Evolutionary conservation across 2,113 vertebrate species (phyloP).

Genomic region (Sterna hirundo): DNA sequence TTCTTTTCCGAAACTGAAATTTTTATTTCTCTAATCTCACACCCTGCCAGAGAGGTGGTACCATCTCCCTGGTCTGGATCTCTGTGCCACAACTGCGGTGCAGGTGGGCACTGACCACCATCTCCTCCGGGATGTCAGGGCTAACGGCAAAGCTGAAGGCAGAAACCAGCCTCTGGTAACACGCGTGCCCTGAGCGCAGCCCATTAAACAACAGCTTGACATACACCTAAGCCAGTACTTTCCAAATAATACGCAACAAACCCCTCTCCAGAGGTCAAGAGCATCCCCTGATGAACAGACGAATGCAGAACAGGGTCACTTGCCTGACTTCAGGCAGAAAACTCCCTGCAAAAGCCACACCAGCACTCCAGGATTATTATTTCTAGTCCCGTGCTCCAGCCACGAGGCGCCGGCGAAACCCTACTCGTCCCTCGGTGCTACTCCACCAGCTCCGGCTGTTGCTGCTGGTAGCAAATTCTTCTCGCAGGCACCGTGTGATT

Average conservation of each 20-base stretch:
- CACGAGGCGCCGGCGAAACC: background rate
- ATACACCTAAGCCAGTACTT: background rate
- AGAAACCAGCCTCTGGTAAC: background rate
- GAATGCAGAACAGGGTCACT: background rate
- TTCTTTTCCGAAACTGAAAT: background rate
- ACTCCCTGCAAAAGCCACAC: background rate
- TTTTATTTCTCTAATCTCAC: background rate
- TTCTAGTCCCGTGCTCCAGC: background rate
- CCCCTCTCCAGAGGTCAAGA: background rate
- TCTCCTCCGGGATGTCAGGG: background rate
- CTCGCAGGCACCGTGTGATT: background rate
- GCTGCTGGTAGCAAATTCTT: background rate
- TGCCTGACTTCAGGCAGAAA: background rate
- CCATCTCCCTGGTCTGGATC: background rate
- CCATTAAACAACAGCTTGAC: background rate
- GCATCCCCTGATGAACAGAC: background rate
- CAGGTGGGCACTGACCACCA: background rate
- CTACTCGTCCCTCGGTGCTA: accelerated
- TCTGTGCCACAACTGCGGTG: background rate
- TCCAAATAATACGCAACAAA: background rate
- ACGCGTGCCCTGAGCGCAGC: background rate
- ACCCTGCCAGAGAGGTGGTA: background rate
- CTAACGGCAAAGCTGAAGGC: background rate
- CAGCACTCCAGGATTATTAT: background rate
- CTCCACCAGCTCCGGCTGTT: background rate